A percentile compares a stretch with the other conserved stretches of the same genome.
These are phyloP conservation scores for Macrotus californicus DNA, from an alignment of 2,113 vertebrate species.

Conservation along the genomic window DNA sequence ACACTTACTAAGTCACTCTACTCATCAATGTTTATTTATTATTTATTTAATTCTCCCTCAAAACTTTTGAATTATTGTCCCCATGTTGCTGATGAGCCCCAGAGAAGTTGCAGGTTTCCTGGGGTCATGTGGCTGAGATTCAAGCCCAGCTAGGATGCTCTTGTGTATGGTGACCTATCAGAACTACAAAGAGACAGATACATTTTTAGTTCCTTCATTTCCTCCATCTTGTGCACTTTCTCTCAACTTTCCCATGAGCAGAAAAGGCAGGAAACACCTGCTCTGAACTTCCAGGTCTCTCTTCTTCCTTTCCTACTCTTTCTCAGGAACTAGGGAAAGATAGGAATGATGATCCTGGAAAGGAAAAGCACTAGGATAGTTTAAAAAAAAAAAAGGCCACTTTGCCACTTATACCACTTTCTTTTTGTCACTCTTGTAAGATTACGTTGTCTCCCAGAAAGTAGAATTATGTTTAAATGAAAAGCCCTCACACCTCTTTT, in stretches of 20 bases:
- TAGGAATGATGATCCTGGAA: background rate
- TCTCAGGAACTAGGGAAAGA: background rate
- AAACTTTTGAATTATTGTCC: background rate
- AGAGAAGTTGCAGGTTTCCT: background rate
- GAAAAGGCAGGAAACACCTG: background rate
- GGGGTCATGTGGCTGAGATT: background rate
- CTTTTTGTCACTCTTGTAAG: background rate
- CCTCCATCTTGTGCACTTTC: background rate
- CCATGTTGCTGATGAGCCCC: background rate
- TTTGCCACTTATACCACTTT: background rate
- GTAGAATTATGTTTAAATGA: background rate
- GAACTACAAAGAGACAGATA: background rate
- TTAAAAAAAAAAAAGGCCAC: background rate
- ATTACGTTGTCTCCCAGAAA: background rate
- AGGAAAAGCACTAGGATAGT: background rate
- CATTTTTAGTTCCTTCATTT: background rate
- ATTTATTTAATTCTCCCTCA: background rate
- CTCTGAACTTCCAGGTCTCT: background rate
- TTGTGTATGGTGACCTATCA: background rate
- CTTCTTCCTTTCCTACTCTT: background rate
- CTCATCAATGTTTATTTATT: background rate
- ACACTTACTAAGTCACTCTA: background rate
- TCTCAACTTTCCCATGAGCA: background rate
- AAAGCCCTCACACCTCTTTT: background rate
- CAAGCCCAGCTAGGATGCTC: background rate